Conservation (phyloP, 2,797 vertebrate species). For the Falco peregrinus region DNA sequence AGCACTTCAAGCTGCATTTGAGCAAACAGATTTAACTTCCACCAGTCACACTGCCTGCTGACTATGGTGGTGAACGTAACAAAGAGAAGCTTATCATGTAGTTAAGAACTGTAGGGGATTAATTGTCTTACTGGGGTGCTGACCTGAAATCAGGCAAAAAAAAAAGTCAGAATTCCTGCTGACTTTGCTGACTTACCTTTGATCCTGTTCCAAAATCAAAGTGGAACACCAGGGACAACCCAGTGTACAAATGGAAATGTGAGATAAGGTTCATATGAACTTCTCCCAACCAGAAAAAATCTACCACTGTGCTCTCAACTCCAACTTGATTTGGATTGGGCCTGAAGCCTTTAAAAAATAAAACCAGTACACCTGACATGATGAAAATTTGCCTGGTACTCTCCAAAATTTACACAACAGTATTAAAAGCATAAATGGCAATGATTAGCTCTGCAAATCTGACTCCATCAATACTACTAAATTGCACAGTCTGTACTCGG, state of each 20-base stretch:
- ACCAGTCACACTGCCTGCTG: neutral
- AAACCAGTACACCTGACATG: neutral
- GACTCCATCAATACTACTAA: neutral
- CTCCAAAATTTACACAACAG: neutral
- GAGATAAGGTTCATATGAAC: conserved; percentile 44
- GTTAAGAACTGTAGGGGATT: conserved; percentile 3
- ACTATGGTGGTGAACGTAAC: neutral
- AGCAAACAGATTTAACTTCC: neutral
- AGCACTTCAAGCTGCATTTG: neutral
- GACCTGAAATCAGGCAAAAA: conserved; percentile 1
- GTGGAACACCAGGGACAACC: neutral
- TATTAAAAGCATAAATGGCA: neutral
- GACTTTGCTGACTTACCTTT: neutral
- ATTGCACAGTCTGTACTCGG: neutral
- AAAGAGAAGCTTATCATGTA: neutral
- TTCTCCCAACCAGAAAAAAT: conserved; percentile 37
- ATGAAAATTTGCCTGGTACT: neutral
- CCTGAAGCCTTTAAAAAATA: conserved; percentile 4
- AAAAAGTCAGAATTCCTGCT: neutral
- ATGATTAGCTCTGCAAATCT: neutral
- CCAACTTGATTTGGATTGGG: neutral
- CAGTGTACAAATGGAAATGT: neutral
- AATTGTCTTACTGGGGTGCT: neutral
- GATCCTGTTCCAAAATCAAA: conserved; percentile 35
- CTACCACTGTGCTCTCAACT: neutral